phyloP scores from a whole-genome alignment of 2,113 vertebrate genomes.

The Alosa alosa region DNA sequence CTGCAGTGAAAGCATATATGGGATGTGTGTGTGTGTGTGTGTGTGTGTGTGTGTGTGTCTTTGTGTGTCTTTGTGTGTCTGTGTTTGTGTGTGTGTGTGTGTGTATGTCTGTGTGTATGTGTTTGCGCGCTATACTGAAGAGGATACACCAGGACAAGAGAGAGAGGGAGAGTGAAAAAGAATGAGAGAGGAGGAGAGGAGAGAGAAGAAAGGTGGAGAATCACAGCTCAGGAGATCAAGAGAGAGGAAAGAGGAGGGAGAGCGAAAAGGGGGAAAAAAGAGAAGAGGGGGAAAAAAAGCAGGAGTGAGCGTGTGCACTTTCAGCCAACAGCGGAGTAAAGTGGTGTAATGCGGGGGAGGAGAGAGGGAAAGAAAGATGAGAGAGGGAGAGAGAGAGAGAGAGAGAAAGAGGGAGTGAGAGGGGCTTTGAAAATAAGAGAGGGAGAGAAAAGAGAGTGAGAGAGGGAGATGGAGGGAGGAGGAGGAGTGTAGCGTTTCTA shows the following conservation, averaged over 20 bases:
- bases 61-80: too few species aligned
- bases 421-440: not conserved
- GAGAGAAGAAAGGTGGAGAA: not conserved
- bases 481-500: conserved; percentile 54
- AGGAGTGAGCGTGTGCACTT: not conserved
- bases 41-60: not conserved
- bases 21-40: not conserved
- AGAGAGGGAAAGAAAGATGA: conserved; percentile 38
- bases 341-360: conserved; percentile 53
- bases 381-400: not conserved
- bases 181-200: not conserved
- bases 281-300: not conserved
- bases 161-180: not conserved
- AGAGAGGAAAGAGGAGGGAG: not conserved
- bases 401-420: not conserved
- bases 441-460: not conserved
- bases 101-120: not conserved
- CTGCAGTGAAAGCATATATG: not conserved
- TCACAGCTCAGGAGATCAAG: not conserved
- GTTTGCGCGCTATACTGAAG: not conserved
- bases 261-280: not conserved
- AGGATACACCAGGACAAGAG: not conserved
- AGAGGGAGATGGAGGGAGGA: not conserved
- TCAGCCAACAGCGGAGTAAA: conserved; percentile 44
- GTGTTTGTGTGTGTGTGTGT: not conserved